Percentiles rank a stretch among this genome's conserved stretches.
phyloP scores from a whole-genome alignment of 2,113 vertebrate species.

The Heterochromis multidens region DNA sequence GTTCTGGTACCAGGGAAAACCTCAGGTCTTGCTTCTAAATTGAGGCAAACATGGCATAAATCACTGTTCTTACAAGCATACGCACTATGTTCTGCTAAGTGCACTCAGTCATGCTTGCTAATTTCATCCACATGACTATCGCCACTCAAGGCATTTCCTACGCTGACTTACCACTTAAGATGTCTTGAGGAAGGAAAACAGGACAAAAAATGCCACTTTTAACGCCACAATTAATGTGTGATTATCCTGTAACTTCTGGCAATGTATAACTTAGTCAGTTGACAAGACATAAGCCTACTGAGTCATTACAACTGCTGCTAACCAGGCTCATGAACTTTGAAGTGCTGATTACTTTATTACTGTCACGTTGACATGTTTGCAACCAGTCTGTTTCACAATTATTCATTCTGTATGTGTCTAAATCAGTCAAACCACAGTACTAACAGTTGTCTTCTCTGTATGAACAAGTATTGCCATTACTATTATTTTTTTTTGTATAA shows the following conservation, averaged over 20 bases:
- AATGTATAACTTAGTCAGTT: conserved; percentile 37
- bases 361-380: not conserved
- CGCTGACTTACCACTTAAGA: not conserved
- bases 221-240: not conserved
- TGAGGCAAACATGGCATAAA: not conserved
- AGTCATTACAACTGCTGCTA: not conserved
- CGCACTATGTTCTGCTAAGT: not conserved
- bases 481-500: not conserved
- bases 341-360: not conserved
- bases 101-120: not conserved
- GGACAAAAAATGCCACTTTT: not conserved
- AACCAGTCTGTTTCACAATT: not conserved
- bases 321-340: conserved; percentile 21
- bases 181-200: not conserved
- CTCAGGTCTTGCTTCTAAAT: conserved; percentile 75
- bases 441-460: not conserved
- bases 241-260: not conserved
- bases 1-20: conserved; percentile 69
- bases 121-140: conserved; percentile 14
- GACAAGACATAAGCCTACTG: not conserved
- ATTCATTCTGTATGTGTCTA: not conserved
- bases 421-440: not conserved
- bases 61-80: not conserved
- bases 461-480: not conserved
- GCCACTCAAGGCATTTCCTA: not conserved